A percentile compares a stretch with the other conserved stretches of the same genome.
Evolutionary conservation across 2,113 vertebrate genomes (phyloP).

Genomic region (Vombatus ursinus): DNA sequence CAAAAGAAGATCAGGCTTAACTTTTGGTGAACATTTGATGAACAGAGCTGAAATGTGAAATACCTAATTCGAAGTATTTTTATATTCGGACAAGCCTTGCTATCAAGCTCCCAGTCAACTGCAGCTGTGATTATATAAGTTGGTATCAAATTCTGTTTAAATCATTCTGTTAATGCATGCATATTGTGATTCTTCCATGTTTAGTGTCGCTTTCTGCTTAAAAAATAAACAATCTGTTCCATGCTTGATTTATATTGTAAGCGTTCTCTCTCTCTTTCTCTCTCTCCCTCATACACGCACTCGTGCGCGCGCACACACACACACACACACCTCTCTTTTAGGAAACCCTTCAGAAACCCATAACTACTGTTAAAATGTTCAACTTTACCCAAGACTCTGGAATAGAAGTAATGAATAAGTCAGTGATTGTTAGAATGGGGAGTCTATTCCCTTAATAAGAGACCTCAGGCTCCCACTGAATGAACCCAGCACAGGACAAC

Average conservation of each 20-base stretch:
- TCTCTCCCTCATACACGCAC: background rate
- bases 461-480: background rate
- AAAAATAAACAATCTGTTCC: background rate
- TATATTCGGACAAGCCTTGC: background rate
- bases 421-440: background rate
- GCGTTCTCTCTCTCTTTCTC: background rate
- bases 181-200: background rate
- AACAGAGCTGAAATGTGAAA: background rate
- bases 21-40: background rate
- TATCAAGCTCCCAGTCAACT: background rate
- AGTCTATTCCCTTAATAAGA: background rate
- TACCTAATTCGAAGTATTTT: background rate
- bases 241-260: background rate
- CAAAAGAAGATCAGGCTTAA: background rate
- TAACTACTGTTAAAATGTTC: background rate
- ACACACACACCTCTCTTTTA: background rate
- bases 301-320: background rate
- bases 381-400: background rate
- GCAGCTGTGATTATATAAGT: background rate
- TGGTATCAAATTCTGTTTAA: background rate
- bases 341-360: background rate
- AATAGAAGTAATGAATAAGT: background rate
- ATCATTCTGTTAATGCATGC: background rate
- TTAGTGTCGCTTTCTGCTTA: background rate
- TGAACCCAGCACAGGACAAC: background rate